Evolutionary conservation across 2,113 vertebrate species (phyloP).

Genomic region (Scomber scombrus): DNA sequence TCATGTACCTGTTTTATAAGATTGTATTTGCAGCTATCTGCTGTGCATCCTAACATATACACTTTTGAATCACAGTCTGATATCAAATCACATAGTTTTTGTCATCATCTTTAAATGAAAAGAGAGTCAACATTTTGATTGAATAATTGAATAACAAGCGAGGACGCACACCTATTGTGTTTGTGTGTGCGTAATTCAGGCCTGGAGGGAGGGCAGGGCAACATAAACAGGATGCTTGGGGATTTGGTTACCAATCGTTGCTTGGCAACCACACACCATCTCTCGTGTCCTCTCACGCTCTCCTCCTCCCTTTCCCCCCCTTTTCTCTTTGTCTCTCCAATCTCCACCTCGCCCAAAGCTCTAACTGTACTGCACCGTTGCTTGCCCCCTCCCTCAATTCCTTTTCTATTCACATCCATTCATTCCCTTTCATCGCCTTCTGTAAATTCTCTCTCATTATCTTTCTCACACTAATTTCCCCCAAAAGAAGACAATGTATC

Average conservation of each 20-base stretch:
- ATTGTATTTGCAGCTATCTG: constrained; percentile 20
- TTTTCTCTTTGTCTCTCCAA: constrained; percentile 60
- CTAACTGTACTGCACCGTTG: constrained; percentile 46
- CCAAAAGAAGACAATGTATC: constrained; percentile 29
- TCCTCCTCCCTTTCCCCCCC: constrained; percentile 20
- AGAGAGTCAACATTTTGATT: constrained; percentile 30
- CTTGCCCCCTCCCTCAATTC: constrained; percentile 19
- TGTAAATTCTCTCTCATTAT: not conserved
- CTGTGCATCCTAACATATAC: not conserved
- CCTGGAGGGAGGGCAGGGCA: constrained; percentile 78
- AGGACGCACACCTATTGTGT: not conserved
- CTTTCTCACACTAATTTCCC: constrained; percentile 41
- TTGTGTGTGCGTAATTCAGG: constrained; percentile 37
- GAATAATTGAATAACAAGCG: constrained; percentile 18
- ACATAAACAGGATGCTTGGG: constrained; percentile 79
- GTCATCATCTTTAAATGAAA: constrained; percentile 13
- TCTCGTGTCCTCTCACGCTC: constrained; percentile 65
- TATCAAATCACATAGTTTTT: not conserved
- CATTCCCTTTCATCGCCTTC: not conserved
- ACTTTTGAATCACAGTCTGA: not conserved
- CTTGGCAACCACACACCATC: constrained; percentile 85
- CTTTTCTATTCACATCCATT: constrained; percentile 17
- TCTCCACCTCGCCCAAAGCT: constrained; percentile 38
- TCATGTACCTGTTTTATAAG: constrained; percentile 47
- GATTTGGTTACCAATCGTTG: constrained; percentile 88